These are phyloP conservation scores for Harmothoe impar DNA, from an alignment of 2,888 invertebrate species.

Conservation along the genomic window DNA sequence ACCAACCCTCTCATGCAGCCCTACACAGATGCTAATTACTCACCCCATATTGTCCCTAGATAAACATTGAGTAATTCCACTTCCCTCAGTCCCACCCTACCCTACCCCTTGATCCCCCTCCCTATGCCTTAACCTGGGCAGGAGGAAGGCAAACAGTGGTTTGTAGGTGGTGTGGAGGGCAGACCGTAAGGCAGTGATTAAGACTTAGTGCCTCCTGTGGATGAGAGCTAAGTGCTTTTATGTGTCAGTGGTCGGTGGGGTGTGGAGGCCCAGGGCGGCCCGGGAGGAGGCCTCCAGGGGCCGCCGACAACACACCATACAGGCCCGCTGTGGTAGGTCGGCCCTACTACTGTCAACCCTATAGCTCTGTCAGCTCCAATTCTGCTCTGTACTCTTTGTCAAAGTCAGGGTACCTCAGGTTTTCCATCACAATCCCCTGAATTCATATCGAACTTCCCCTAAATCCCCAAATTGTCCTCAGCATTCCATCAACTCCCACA, in stretches of 20 bases:
- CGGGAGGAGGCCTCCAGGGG: slow-evolving; percentile 8
- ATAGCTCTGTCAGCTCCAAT: too few species aligned
- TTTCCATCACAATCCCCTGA: too few species aligned
- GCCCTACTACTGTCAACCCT: too few species aligned
- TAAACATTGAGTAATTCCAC: too few species aligned
- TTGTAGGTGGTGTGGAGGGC: background rate
- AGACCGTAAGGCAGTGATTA: slow-evolving; percentile 30
- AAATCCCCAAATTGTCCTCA: too few species aligned
- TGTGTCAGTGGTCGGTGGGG: slow-evolving; percentile 1
- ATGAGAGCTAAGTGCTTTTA: background rate
- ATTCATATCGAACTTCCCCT: too few species aligned
- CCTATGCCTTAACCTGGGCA: background rate
- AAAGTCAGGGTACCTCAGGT: too few species aligned
- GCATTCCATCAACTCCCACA: too few species aligned
- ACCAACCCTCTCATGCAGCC: background rate
- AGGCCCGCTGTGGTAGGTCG: background rate
- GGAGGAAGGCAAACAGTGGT: background rate
- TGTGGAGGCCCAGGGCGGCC: background rate
- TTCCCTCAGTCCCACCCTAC: background rate
- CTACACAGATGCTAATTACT: too few species aligned
- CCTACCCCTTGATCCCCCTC: background rate
- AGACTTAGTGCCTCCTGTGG: background rate
- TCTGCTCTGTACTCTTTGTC: too few species aligned
- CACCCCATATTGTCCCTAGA: too few species aligned
- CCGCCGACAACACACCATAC: background rate